Base-by-base conservation (phyloP, 2,797 vertebrate genomes). In the Balearica regulorum region DNA sequence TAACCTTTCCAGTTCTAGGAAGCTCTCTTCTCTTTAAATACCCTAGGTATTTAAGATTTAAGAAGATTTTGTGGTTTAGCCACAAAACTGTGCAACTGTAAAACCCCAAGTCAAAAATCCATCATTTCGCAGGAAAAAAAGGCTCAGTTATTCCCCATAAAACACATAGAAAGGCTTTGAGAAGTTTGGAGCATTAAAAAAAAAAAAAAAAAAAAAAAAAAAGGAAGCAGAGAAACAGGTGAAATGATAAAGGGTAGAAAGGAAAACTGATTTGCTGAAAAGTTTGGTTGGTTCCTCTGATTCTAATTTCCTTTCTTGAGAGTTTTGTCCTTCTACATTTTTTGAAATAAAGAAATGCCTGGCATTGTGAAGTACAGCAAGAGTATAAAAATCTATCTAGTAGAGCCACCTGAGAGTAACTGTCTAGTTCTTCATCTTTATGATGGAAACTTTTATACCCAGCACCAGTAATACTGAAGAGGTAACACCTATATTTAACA, bases 61-160 rank as follows among this genome's bases (percentile, higher is more conserved):
- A 87, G 55, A 87, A 92, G 39, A 95, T 94, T 96, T 95, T 62
- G 5, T 2, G 33, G 82, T 90, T 97, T 90, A 96, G 70, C 25
- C 25, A 91, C 60, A 94, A 96, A 96, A 97, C 69, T 87, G 35
- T 81, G 94, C 65, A 96, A 78, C 58, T 95, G 54, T 89, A 96
- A 91, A 89, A 96, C 81, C 46, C 17, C 33, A 82, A 81, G 62
- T 60, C 53, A 79, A 83, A 95, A 96, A 93, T 43, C 26, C 39
- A 79, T 44, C 37, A 65, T 70, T 89, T 89, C 96, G 25, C 13
- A 85, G 35, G 19, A 15, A 20, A 17, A 28, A 44, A 16, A 61
- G 19, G 19, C 8, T 41, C 11, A 41, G n/a, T 88, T 46, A 54
- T 61, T 77, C 4, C 14, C 15, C 10, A 15, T 48, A n/a, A 53